phyloP scores from a whole-genome alignment of 2,888 invertebrate genomes.

The Geophilus truncorum region DNA sequence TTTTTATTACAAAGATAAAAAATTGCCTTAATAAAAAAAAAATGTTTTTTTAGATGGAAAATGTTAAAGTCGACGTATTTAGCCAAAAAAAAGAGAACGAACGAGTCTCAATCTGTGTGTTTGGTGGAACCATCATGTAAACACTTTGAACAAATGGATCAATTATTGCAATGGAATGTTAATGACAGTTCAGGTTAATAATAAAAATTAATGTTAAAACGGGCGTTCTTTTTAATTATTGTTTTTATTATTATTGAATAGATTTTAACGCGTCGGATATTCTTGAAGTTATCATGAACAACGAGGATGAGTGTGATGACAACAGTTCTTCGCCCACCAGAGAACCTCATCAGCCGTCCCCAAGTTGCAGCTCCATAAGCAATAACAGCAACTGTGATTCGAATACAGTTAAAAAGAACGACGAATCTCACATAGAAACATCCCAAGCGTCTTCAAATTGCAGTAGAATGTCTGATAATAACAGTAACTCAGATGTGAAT shows the following conservation, averaged over 20 bases:
- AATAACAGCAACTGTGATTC: not conserved
- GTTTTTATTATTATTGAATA: too few relatives aligned
- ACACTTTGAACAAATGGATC: not conserved
- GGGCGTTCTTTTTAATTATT: too few relatives aligned
- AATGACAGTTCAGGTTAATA: not conserved
- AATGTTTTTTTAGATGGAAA: not conserved
- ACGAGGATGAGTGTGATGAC: not conserved
- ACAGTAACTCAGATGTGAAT: too few relatives aligned
- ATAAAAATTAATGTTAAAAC: not conserved
- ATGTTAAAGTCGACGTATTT: not conserved
- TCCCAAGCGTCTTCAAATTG: too few relatives aligned
- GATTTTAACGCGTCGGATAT: not conserved
- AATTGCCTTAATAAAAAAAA: too few relatives aligned
- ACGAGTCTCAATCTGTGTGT: not conserved
- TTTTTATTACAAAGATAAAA: too few relatives aligned
- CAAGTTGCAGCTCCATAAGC: not conserved
- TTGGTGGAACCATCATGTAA: not conserved
- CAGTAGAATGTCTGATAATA: too few relatives aligned
- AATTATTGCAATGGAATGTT: not conserved
- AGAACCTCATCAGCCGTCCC: not conserved
- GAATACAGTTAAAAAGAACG: not conserved
- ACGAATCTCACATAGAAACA: too few relatives aligned
- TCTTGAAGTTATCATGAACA: not conserved
- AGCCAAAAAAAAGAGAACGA: not conserved
- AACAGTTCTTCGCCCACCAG: not conserved